Percentiles rank a stretch among this genome's conserved stretches.
Evolutionary conservation across 2,888 invertebrate genomes (phyloP).

Genomic region (Muschampia plurimacula): DNA sequence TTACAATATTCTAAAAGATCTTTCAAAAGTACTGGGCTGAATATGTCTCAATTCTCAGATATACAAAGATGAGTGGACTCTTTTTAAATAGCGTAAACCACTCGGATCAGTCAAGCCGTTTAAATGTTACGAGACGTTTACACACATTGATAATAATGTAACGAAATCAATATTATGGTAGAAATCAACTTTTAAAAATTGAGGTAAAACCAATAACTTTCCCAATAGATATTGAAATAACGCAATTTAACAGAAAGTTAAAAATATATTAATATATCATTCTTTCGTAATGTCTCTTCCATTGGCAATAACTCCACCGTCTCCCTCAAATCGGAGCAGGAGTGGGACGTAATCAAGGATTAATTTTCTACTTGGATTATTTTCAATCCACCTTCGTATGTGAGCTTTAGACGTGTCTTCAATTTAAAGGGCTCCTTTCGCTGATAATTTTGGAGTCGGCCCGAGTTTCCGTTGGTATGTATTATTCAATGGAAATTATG

Average conservation of each 20-base stretch:
- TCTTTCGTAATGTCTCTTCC: constrained; percentile 6
- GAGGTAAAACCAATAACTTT: background rate
- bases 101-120: too few species aligned
- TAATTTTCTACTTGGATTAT: constrained; percentile 85
- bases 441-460: constrained; percentile 58
- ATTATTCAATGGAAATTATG: constrained; percentile 47
- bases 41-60: too few species aligned
- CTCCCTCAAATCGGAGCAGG: constrained; percentile 64
- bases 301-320: constrained; percentile 53
- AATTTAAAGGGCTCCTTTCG: constrained; percentile 70
- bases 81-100: too few species aligned
- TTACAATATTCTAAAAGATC: too few species aligned
- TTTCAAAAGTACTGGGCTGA: too few species aligned
- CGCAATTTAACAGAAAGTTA: background rate
- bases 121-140: too few species aligned
- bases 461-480: constrained; percentile 43
- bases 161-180: background rate
- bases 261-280: background rate
- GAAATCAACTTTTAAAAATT: background rate
- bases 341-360: constrained; percentile 81
- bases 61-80: too few species aligned
- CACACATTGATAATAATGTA: too few species aligned
- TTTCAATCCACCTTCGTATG: constrained; percentile 81
- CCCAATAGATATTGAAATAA: too few species aligned
- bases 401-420: constrained; percentile 75